phyloP scores from a whole-genome alignment of 2,888 invertebrate species.

The Colletes collaris region DNA sequence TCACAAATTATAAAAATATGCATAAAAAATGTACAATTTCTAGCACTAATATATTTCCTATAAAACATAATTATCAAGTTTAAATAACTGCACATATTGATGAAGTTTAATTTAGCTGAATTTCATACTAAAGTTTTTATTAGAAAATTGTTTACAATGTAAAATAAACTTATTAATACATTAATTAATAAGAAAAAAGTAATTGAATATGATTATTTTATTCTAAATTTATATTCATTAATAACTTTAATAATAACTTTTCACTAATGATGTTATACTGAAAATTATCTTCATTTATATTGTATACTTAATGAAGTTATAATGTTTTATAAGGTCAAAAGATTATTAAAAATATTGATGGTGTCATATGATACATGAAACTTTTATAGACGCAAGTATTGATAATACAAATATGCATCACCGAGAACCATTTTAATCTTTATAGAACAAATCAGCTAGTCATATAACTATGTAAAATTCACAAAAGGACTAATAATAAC shows the following conservation, averaged over 20 bases:
- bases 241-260: neutral
- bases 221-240: neutral
- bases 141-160: neutral
- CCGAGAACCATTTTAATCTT: neutral
- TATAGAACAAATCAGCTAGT: neutral
- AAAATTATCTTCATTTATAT: constrained; percentile 12
- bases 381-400: constrained; percentile 2
- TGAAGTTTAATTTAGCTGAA: too few relatives aligned
- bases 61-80: neutral
- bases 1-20: neutral
- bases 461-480: neutral
- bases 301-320: constrained; percentile 8
- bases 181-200: neutral
- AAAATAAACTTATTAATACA: neutral
- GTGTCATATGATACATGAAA: neutral
- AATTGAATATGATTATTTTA: neutral
- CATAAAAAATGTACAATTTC: neutral
- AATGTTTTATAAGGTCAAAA: constrained; percentile 21
- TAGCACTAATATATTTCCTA: neutral
- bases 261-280: neutral
- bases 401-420: neutral
- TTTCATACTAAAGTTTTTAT: neutral
- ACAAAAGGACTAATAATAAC: neutral
- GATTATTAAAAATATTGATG: constrained; percentile 16
- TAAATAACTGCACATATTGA: too few relatives aligned